Evolutionary conservation across 2,113 vertebrate genomes (phyloP).

Genomic region (Anhinga rufa): DNA sequence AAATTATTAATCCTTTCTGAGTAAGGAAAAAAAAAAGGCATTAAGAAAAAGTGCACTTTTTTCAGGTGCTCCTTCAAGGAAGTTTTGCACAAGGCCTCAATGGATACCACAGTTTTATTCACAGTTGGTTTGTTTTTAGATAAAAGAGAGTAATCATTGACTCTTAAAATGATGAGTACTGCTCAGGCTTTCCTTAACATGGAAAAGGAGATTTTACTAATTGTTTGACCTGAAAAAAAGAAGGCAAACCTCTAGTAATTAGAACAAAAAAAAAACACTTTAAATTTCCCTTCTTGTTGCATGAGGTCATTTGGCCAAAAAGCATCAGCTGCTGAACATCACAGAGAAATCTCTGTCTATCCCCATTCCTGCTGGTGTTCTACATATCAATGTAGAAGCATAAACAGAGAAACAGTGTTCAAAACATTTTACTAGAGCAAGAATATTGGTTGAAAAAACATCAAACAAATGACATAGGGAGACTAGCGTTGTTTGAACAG

Average conservation of each 20-base stretch:
- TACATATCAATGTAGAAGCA: too few relatives aligned
- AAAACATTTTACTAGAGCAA: neutral
- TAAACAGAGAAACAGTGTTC: neutral
- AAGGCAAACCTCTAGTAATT: neutral
- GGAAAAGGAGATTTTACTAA: neutral
- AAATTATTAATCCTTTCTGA: neutral
- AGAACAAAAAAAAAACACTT: neutral
- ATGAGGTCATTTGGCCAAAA: neutral
- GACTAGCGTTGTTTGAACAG: neutral
- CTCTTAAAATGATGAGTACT: neutral
- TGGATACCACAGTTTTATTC: neutral
- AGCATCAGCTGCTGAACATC: neutral
- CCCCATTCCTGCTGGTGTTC: neutral
- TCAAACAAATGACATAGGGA: neutral
- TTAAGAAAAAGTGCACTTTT: neutral
- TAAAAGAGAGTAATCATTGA: neutral
- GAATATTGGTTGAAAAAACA: neutral
- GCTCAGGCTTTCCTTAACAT: neutral
- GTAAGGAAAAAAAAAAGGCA: neutral
- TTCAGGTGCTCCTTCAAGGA: neutral
- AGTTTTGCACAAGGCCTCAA: neutral
- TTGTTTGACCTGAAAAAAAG: neutral
- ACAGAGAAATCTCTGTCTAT: neutral
- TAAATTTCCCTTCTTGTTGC: neutral
- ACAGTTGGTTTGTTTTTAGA: neutral